A percentile compares a stretch with the other conserved stretches of the same genome.
These are phyloP conservation scores for Platynereis dumerilii DNA, from an alignment of 2,888 invertebrate species.

Conservation along the genomic window DNA sequence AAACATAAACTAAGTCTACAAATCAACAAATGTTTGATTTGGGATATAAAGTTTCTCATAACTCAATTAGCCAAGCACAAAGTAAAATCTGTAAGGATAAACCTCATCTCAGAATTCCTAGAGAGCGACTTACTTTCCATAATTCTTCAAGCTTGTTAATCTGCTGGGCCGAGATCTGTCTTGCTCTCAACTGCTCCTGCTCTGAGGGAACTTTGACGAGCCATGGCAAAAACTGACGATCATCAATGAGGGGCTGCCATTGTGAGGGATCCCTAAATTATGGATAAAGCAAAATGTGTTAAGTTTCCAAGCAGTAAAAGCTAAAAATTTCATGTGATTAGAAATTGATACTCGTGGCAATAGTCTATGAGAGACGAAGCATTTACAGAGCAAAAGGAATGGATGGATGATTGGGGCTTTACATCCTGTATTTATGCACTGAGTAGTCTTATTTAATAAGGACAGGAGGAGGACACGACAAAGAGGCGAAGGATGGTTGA, in stretches of 20 bases:
- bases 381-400: too few relatives aligned
- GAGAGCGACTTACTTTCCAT: constrained; percentile 74
- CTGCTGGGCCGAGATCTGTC: constrained; percentile 96
- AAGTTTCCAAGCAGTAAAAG: background rate
- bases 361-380: too few relatives aligned
- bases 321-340: background rate
- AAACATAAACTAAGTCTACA: constrained; percentile 5
- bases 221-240: constrained; percentile 96
- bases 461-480: too few relatives aligned
- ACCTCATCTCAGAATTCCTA: too few relatives aligned
- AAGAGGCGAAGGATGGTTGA: too few relatives aligned
- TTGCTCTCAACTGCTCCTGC: constrained; percentile 91
- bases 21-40: too few relatives aligned
- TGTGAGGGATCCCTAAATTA: constrained; percentile 82
- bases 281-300: background rate
- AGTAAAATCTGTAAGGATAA: too few relatives aligned
- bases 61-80: too few relatives aligned
- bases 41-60: too few relatives aligned
- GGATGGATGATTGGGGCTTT: too few relatives aligned
- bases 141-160: constrained; percentile 97
- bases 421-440: too few relatives aligned
- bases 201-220: constrained; percentile 89
- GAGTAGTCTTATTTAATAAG: too few relatives aligned
- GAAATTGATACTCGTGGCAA: background rate
- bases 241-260: constrained; percentile 97